Evolutionary conservation across 2,888 invertebrate genomes (phyloP).

Genomic region (Uropetala carovei): DNA sequence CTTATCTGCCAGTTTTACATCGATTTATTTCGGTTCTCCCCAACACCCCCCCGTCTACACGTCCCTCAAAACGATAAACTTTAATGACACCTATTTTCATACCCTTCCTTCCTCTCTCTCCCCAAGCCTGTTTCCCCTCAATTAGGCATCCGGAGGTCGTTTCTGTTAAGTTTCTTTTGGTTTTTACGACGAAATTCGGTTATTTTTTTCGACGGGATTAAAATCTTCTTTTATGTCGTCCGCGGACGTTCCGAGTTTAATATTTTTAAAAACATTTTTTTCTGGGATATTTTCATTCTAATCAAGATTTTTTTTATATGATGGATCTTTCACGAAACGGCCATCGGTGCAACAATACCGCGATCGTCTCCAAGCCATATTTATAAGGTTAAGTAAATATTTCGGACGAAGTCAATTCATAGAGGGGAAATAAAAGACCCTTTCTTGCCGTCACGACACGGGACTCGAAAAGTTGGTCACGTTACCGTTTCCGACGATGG

Average conservation of each 20-base stretch:
- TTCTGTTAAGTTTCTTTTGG: not conserved
- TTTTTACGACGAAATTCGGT: not conserved
- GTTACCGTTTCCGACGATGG: conserved; percentile 39
- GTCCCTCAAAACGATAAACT: not conserved
- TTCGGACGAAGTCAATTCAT: not conserved
- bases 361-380: not conserved
- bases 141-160: not conserved
- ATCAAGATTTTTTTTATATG: not conserved
- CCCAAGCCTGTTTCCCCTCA: not conserved
- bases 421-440: not conserved
- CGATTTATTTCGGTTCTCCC: too few relatives aligned
- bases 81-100: not conserved
- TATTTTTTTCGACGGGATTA: not conserved
- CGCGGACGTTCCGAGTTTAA: too few relatives aligned
- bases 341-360: not conserved
- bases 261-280: too few relatives aligned
- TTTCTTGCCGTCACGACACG: not conserved
- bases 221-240: too few relatives aligned
- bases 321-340: not conserved
- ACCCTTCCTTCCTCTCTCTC: not conserved
- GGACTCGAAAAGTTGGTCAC: not conserved
- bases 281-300: not conserved
- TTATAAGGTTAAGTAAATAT: not conserved
- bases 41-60: not conserved
- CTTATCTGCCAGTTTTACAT: too few relatives aligned